Evolutionary conservation across 2,888 invertebrate species (phyloP).

Genomic region (Oligia strigilis): DNA sequence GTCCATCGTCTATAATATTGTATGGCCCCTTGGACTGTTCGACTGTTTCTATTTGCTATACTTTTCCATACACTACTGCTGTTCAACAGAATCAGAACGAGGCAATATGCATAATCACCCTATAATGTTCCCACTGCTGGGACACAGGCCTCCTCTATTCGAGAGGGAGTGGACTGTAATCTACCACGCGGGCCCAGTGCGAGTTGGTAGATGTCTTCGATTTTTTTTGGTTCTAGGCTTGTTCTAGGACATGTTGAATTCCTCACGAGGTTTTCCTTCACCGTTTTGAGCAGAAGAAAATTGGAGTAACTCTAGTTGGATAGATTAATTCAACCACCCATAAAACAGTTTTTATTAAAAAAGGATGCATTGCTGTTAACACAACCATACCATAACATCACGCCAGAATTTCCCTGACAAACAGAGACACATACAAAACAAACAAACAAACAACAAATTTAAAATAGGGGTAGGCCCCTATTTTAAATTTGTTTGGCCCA

Average conservation of each 20-base stretch:
- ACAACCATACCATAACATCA: neutral
- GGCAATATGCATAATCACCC: too few relatives aligned
- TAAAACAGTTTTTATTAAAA: neutral
- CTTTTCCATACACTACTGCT: slow-evolving; percentile 51
- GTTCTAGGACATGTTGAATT: too few relatives aligned
- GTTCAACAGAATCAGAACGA: neutral
- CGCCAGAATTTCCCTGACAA: neutral
- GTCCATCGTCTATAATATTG: slow-evolving; percentile 73
- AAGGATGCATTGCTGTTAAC: neutral
- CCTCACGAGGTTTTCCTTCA: too few relatives aligned
- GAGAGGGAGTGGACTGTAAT: neutral
- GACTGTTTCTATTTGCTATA: slow-evolving; percentile 16
- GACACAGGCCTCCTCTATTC: neutral
- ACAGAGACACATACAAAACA: too few relatives aligned
- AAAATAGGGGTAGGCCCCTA: too few relatives aligned
- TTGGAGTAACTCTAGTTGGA: neutral
- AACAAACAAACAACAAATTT: too few relatives aligned
- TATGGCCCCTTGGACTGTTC: slow-evolving; percentile 31
- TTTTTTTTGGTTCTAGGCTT: too few relatives aligned
- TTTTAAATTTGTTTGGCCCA: neutral
- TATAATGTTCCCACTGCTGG: neutral
- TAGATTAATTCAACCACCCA: neutral
- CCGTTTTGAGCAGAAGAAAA: too few relatives aligned
- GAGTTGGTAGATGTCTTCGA: too few relatives aligned
- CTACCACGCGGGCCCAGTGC: too few relatives aligned